Conservation (phyloP, 2,797 vertebrate genomes). For the Phataginus tetradactyla region DNA sequence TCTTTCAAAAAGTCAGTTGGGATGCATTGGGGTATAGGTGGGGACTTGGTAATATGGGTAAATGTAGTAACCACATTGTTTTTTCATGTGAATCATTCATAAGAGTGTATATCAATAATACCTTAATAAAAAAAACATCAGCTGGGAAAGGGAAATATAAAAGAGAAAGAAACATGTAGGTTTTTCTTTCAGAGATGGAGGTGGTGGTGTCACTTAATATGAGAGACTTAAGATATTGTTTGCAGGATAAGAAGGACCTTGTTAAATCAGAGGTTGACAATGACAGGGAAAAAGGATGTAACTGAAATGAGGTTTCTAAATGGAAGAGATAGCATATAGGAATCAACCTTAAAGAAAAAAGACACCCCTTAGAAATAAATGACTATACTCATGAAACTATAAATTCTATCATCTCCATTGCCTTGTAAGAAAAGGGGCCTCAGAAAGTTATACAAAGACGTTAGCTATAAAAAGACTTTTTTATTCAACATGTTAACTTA, state of each 20-base stretch:
- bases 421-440: not conserved
- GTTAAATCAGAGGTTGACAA: conserved; percentile 20
- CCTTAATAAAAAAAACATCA: not conserved
- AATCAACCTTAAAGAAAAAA: not conserved
- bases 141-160: not conserved
- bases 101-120: no score
- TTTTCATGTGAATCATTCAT: no score
- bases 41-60: no score
- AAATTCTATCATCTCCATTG: conserved; percentile 1
- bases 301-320: conserved; percentile 38
- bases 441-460: not conserved
- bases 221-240: not conserved
- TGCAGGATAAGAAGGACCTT: not conserved
- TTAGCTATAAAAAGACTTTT: not conserved
- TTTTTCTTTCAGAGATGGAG: no score
- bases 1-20: not conserved
- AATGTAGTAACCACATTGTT: no score
- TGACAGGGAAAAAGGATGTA: not conserved
- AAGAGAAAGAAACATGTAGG: not conserved
- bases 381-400: not conserved
- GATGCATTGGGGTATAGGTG: no score
- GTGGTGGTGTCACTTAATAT: not conserved
- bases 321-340: not conserved
- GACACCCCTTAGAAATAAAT: not conserved
- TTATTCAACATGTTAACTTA: not conserved